These are phyloP conservation scores for Neoniphon sammara DNA, from an alignment of 2,797 vertebrate genomes.

Conservation along the genomic window DNA sequence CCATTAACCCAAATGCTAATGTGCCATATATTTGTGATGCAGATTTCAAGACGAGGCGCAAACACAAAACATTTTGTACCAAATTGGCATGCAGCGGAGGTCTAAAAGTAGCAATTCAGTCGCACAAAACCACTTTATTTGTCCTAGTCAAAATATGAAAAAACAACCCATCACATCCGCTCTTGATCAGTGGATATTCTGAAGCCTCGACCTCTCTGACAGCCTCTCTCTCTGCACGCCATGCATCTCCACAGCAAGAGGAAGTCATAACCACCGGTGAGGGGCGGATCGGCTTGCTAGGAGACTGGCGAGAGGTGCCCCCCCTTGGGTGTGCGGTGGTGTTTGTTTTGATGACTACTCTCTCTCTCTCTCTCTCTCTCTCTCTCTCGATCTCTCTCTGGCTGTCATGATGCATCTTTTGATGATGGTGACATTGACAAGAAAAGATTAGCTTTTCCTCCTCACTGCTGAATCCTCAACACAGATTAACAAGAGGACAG, in stretches of 20 bases:
- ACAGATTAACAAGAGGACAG: slow-evolving; percentile 1
- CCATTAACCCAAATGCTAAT: slow-evolving; percentile 19
- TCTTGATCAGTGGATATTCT: slow-evolving; percentile 12
- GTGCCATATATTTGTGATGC: slow-evolving; percentile 56
- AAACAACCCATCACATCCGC: background rate
- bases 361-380: slow-evolving; percentile 31
- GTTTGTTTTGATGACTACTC: slow-evolving; percentile 56
- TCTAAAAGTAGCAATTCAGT: background rate
- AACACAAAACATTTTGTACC: background rate
- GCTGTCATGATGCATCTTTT: background rate
- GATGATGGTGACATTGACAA: slow-evolving; percentile 2
- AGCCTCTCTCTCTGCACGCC: slow-evolving; percentile 60
- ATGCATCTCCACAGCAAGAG: slow-evolving; percentile 83
- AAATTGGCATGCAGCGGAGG: background rate
- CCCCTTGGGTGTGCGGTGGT: slow-evolving; percentile 75
- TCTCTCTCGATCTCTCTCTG: slow-evolving; percentile 18
- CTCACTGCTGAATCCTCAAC: background rate
- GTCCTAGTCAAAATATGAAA: no score
- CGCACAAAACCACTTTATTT: no score
- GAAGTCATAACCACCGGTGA: slow-evolving; percentile 82
- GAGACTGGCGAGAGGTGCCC: slow-evolving; percentile 87
- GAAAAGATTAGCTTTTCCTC: slow-evolving; percentile 5
- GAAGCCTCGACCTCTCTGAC: slow-evolving; percentile 51
- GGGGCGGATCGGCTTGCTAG: slow-evolving; percentile 85
- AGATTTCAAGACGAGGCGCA: slow-evolving; percentile 67